A percentile compares a stretch with the other conserved stretches of the same genome.
Evolutionary conservation across 2,113 vertebrate genomes (phyloP).

Genomic region (Pogona vitticeps): DNA sequence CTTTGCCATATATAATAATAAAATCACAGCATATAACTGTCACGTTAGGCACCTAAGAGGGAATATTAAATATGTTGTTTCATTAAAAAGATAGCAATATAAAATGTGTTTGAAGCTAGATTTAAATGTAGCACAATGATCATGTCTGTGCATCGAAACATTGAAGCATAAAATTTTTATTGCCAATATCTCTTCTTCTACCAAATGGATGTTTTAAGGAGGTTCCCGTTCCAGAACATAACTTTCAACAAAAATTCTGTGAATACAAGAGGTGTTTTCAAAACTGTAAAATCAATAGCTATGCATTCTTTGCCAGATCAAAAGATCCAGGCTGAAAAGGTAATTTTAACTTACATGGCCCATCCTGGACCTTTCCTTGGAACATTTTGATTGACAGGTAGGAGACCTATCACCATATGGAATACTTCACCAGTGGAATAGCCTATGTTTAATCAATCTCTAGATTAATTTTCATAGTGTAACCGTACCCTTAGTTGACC

Average conservation of each 20-base stretch:
- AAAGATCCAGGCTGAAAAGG: neutral
- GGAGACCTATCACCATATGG: neutral
- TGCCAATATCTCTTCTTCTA: neutral
- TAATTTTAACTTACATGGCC: neutral
- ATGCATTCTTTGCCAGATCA: neutral
- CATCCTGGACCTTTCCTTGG: neutral
- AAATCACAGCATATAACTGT: neutral
- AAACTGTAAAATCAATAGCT: neutral
- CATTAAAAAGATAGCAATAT: neutral
- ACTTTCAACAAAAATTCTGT: neutral
- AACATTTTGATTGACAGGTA: neutral
- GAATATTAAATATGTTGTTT: neutral
- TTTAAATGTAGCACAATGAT: neutral
- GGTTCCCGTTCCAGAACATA: neutral
- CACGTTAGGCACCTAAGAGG: neutral
- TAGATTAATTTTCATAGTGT: too few species aligned
- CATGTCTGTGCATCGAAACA: neutral
- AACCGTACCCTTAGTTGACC: too few species aligned
- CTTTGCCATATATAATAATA: neutral
- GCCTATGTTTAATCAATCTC: too few species aligned
- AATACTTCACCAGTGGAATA: too few species aligned
- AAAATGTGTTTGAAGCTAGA: neutral
- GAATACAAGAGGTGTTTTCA: neutral
- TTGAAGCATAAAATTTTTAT: neutral
- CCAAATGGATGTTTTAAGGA: neutral